Conservation (phyloP, 2,113 vertebrate species). For the Hyla sarda region DNA sequence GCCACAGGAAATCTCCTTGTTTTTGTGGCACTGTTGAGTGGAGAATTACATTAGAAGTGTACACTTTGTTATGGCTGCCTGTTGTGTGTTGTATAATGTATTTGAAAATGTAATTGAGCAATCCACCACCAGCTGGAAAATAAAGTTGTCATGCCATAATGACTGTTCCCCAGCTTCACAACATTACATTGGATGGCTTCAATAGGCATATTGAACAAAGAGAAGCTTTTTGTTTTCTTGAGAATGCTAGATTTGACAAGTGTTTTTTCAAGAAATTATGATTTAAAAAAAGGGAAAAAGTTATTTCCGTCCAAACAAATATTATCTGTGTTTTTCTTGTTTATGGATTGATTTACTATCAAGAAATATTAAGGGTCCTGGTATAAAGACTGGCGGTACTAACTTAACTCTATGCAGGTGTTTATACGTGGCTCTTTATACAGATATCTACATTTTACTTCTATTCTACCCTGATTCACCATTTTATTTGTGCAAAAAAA, state of each 20-base stretch:
- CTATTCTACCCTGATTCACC: too few species aligned
- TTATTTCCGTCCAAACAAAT: neutral
- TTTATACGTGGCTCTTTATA: neutral
- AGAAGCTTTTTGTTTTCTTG: constrained; percentile 2
- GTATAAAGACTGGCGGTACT: neutral
- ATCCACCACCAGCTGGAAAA: constrained; percentile 29
- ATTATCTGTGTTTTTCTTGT: neutral
- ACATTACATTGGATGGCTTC: constrained; percentile 17
- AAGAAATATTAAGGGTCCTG: neutral
- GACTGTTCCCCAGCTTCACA: constrained; percentile 26
- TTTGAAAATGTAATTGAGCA: constrained; percentile 21
- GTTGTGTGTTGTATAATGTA: constrained; percentile 28
- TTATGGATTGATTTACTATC: neutral
- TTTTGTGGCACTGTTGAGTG: neutral
- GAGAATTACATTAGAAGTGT: constrained; percentile 13
- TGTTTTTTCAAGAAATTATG: neutral
- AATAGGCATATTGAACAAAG: constrained; percentile 7
- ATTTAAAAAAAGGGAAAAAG: neutral
- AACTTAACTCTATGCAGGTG: neutral
- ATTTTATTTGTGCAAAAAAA: too few species aligned
- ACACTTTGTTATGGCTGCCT: constrained; percentile 6
- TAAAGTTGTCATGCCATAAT: constrained; percentile 35
- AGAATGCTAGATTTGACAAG: neutral
- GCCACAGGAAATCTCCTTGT: neutral
- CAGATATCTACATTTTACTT: too few species aligned